Evolutionary conservation across 2,888 invertebrate species (phyloP).

Genomic region (Tachina lurida): DNA sequence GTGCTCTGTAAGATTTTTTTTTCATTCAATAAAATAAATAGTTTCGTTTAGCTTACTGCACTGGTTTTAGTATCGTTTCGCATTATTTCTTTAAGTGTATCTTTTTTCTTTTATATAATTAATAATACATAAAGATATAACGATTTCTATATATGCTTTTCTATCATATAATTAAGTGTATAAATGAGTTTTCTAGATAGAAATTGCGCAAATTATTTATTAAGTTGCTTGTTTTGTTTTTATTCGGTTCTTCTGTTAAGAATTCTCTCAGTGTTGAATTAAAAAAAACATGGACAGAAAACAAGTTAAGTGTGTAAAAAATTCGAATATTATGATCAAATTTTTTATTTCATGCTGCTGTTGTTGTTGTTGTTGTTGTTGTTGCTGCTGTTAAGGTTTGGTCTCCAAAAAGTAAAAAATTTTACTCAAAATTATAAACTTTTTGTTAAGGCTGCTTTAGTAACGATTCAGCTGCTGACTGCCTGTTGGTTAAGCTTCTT

Average conservation of each 20-base stretch:
- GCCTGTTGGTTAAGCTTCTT: slow-evolving; percentile 55
- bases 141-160: slow-evolving; percentile 39
- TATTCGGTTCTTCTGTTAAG: background rate
- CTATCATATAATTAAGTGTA: slow-evolving; percentile 33
- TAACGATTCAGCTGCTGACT: slow-evolving; percentile 69
- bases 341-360: slow-evolving; percentile 31
- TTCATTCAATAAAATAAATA: slow-evolving; percentile 53
- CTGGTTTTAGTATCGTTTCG: slow-evolving; percentile 49
- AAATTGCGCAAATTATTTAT: slow-evolving; percentile 1
- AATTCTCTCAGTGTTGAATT: slow-evolving; percentile 44
- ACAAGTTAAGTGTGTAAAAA: slow-evolving; percentile 39
- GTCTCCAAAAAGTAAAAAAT: slow-evolving; percentile 48
- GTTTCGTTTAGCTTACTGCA: slow-evolving; percentile 63
- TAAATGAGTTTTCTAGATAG: slow-evolving; percentile 17
- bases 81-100: slow-evolving; percentile 49
- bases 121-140: slow-evolving; percentile 51
- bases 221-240: background rate
- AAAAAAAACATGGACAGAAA: slow-evolving; percentile 6
- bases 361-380: slow-evolving; percentile 8
- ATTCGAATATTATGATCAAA: slow-evolving; percentile 46
- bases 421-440: slow-evolving; percentile 31
- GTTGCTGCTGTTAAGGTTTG: slow-evolving; percentile 12
- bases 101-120: slow-evolving; percentile 13
- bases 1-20: slow-evolving; percentile 8
- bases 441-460: slow-evolving; percentile 16